phyloP scores from a whole-genome alignment of 1,140 invertebrate genomes.

The Whitmania pigra region DNA sequence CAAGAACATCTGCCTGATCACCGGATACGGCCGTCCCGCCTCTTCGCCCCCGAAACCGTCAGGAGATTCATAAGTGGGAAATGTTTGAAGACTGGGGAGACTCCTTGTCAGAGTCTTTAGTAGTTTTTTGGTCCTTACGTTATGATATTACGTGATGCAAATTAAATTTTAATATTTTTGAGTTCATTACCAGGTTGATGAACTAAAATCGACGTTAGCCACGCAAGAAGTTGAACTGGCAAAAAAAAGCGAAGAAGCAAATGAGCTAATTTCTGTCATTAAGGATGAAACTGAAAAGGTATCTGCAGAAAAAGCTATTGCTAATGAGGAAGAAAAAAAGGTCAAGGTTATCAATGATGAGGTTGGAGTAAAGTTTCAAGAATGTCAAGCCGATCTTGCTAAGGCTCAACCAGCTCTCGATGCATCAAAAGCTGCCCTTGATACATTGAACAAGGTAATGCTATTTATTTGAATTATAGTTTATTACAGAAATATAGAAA shows the following conservation, averaged over 20 bases:
- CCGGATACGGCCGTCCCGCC: too few species aligned
- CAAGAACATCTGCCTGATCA: too few species aligned
- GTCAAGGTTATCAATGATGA: constrained; percentile 82
- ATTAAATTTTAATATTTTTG: neutral
- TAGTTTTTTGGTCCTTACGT: too few species aligned
- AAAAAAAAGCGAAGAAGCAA: constrained; percentile 89
- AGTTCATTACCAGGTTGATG: constrained; percentile 55
- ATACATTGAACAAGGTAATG: constrained; percentile 76
- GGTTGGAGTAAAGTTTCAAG: constrained; percentile 81
- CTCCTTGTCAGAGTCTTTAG: too few species aligned
- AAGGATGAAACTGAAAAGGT: constrained; percentile 87
- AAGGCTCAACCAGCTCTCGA: constrained; percentile 84
- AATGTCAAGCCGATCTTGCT: constrained; percentile 79
- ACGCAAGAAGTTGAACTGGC: constrained; percentile 83
- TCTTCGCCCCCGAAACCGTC: too few species aligned
- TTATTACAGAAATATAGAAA: too few species aligned
- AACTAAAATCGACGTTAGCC: constrained; percentile 78
- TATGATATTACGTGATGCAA: neutral
- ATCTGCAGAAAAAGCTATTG: constrained; percentile 71
- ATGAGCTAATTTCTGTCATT: constrained; percentile 80
- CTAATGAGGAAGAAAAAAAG: constrained; percentile 84
- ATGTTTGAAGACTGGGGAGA: too few species aligned
- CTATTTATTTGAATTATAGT: neutral
- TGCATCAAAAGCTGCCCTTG: constrained; percentile 83
- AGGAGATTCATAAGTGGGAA: too few species aligned